Evolutionary conservation across 2,888 invertebrate genomes (phyloP), one percentile per base, ranked within the genome.

Genomic region (Pyrochroa serraticornis): DNA sequence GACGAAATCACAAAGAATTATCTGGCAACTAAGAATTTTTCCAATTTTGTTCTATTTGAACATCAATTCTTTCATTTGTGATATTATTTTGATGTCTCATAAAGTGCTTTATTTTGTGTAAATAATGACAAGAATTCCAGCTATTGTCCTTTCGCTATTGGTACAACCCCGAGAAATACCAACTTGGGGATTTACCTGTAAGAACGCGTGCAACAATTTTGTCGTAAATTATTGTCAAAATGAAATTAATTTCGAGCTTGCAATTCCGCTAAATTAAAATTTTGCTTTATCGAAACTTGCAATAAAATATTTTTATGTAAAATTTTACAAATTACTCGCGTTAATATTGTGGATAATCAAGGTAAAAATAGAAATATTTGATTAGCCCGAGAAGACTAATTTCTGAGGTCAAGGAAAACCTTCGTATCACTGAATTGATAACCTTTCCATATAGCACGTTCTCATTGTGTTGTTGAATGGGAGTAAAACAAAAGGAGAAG

Each of bases 361-460:
- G 42, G 33, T 7, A 33, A 34, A n/a, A 43, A 30, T 50, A 10
- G 42, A 50, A 42, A 36, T 49, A 34, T 41, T 49, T 49, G 43
- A 50, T 43, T 31, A 50, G 8, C 43, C 39, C 43, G 49, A 33
- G 38, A 12, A 38, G 9, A 5, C 12, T 14, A 14, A 36, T 22
- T 30, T 42, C 36, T 34, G 30, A 9, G 49, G 39, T 49, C 49
- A 49, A 49, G 49, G 22, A 10, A 12, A 8, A 31, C 36, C 33
- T 13, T 32, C 39, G 39, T 48, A 32, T 37, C 37, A 46, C 14
- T 37, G 12, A 38, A 48, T 9, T 32, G 49, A 49, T 49, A 49
- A 49, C 33, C 39, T 48, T 36, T 46, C 35, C 34, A 6, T 34
- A 5, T 12, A n/a, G 2, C 44, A 44, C 44, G 34, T 44, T 41